Percentiles rank a stretch among this genome's conserved stretches.
phyloP scores from a whole-genome alignment of 2,113 vertebrate species.

The Condylura cristata region DNA sequence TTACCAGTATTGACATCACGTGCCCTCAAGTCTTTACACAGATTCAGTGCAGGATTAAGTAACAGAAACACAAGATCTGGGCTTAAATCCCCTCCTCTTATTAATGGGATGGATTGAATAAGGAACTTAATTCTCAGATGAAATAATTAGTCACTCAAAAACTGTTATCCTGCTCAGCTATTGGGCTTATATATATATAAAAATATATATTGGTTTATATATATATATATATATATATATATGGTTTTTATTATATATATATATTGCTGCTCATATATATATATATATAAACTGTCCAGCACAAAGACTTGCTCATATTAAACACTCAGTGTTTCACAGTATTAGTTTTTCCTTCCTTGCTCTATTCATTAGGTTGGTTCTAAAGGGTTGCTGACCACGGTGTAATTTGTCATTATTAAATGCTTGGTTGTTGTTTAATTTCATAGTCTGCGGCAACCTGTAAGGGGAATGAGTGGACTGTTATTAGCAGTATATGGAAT shows the following conservation, averaged over 20 bases:
- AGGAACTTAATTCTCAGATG: background rate
- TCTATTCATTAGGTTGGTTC: background rate
- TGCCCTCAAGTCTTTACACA: background rate
- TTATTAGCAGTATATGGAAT: background rate
- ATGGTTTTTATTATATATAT: no score
- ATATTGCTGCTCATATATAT: no score
- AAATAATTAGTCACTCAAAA: background rate
- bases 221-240: no score
- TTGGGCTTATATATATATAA: no score
- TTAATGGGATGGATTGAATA: background rate
- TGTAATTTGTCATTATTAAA: background rate
- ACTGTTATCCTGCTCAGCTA: background rate
- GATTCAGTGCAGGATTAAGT: background rate
- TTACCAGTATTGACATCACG: background rate
- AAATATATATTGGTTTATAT: no score
- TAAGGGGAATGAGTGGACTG: background rate
- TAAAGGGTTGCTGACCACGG: background rate
- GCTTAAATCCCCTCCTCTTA: background rate
- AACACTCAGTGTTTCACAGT: background rate
- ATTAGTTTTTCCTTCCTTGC: background rate
- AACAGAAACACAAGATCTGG: background rate
- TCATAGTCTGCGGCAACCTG: background rate
- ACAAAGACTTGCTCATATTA: background rate
- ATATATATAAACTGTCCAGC: background rate
- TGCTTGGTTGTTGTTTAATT: background rate